Evolutionary conservation across 2,888 invertebrate genomes (phyloP).

Genomic region (Epiblema foenella): DNA sequence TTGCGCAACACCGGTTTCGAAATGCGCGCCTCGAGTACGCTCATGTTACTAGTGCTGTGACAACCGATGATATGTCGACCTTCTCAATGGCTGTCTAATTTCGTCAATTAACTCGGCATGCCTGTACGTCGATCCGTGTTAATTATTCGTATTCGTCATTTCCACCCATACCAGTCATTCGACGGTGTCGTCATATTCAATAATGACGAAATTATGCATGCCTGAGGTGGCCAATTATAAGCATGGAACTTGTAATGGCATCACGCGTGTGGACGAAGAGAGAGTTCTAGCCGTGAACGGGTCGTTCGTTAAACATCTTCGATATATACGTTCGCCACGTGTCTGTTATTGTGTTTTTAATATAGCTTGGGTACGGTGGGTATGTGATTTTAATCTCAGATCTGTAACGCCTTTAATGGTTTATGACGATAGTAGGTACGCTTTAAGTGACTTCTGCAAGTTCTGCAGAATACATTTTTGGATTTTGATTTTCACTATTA

Average conservation of each 20-base stretch:
- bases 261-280: conserved; percentile 39
- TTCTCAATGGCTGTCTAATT: conserved; percentile 41
- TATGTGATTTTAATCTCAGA: too few species aligned
- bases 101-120: conserved; percentile 43
- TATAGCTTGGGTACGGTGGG: too few species aligned
- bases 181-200: conserved; percentile 42
- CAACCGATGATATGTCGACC: conserved; percentile 41
- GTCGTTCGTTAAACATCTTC: conserved; percentile 18
- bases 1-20: conserved; percentile 83
- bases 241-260: conserved; percentile 40
- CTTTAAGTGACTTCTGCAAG: too few species aligned
- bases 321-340: conserved; percentile 10
- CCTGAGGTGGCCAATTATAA: conserved; percentile 44
- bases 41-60: conserved; percentile 38
- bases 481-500: too few species aligned
- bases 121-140: conserved; percentile 30
- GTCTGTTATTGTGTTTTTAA: background rate
- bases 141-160: conserved; percentile 43
- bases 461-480: too few species aligned
- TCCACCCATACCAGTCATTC: conserved; percentile 35
- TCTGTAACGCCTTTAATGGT: too few species aligned
- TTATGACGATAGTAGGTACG: too few species aligned
- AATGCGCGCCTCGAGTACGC: conserved; percentile 58
- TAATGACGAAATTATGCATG: conserved; percentile 44
- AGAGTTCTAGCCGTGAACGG: conserved; percentile 39